phyloP scores from a whole-genome alignment of 2,797 vertebrate species.

The Bothrops alternatus region DNA sequence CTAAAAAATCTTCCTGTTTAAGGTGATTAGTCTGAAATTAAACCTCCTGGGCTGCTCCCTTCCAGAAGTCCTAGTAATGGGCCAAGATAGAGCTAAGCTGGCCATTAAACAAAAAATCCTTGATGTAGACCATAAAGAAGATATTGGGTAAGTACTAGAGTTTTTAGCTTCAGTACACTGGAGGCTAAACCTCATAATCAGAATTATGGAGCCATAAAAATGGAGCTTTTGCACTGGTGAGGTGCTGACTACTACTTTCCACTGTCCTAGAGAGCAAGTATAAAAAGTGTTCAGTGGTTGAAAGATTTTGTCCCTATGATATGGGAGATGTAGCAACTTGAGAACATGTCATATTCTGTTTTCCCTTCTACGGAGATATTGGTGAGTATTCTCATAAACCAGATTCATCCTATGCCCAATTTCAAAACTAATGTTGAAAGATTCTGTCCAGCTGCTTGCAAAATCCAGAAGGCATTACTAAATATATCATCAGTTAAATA shows the following conservation, averaged over 20 bases:
- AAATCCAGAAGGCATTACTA: background rate
- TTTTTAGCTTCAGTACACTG: background rate
- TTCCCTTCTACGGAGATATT: background rate
- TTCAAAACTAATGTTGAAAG: background rate
- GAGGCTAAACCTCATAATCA: background rate
- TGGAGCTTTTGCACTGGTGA: background rate
- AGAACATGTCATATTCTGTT: background rate
- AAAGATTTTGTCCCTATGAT: background rate
- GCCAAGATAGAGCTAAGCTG: background rate
- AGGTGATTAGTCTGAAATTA: background rate
- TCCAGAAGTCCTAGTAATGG: background rate
- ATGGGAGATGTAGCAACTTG: background rate
- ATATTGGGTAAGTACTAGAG: background rate
- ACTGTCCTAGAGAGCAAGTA: background rate
- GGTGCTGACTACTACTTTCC: background rate
- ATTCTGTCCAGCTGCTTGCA: background rate
- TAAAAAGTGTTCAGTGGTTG: background rate
- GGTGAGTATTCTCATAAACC: background rate
- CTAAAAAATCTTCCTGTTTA: background rate
- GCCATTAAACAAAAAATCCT: background rate
- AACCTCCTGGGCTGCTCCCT: background rate
- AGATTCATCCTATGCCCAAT: background rate
- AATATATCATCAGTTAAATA: background rate
- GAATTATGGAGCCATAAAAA: background rate
- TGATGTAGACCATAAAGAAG: background rate